Evolutionary conservation across 1,140 invertebrate genomes (phyloP).

Genomic region (Tetramorium alpestre): DNA sequence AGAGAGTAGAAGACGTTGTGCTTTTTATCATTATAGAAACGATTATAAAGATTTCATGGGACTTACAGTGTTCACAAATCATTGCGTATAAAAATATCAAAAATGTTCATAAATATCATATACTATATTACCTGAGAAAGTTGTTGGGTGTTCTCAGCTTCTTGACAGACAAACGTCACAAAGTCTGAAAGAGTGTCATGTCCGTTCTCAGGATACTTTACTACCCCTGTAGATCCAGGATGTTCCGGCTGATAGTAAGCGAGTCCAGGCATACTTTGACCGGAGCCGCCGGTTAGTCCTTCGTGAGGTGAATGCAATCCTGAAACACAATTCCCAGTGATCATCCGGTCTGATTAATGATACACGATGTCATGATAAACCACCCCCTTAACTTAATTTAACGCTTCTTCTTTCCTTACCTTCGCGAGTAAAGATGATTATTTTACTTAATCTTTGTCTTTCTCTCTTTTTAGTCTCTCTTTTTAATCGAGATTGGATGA

Average conservation of each 20-base stretch:
- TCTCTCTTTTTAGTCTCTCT: neutral
- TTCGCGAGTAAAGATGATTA: neutral
- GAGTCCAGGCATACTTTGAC: slow-evolving; percentile 89
- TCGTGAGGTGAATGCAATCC: slow-evolving; percentile 88
- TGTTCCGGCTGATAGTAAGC: slow-evolving; percentile 89
- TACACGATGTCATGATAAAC: slow-evolving; percentile 72
- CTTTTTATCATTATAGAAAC: neutral
- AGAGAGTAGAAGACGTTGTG: neutral
- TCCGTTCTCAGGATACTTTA: slow-evolving; percentile 93
- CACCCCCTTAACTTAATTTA: slow-evolving; percentile 77
- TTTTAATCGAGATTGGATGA: slow-evolving; percentile 28
- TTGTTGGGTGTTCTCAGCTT: slow-evolving; percentile 93
- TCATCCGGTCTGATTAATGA: slow-evolving; percentile 46
- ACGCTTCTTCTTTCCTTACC: slow-evolving; percentile 34
- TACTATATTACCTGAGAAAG: slow-evolving; percentile 89
- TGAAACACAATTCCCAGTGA: slow-evolving; percentile 81
- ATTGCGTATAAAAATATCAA: neutral
- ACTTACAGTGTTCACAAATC: neutral
- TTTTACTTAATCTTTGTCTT: slow-evolving; percentile 2
- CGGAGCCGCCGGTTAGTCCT: slow-evolving; percentile 89
- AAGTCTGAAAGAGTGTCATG: slow-evolving; percentile 98
- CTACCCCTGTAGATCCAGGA: slow-evolving; percentile 87
- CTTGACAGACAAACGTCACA: slow-evolving; percentile 98
- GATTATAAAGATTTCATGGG: neutral
- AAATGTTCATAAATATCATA: too few species aligned